These are phyloP conservation scores for Pedionomus torquatus DNA, from an alignment of 2,113 vertebrate genomes.

Conservation along the genomic window DNA sequence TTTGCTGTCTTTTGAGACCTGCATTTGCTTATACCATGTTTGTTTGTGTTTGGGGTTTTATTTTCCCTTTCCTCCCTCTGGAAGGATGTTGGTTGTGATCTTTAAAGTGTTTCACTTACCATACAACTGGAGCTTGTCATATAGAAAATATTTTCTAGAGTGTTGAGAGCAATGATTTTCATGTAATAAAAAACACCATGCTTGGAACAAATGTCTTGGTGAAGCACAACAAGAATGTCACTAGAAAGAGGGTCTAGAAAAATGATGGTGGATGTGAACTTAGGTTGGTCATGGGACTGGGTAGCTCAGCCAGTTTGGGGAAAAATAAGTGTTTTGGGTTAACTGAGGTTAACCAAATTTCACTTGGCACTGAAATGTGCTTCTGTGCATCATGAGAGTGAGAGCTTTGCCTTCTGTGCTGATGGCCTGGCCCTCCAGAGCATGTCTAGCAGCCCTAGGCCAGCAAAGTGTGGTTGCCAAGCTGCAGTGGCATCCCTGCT, in stretches of 20 bases:
- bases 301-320: neutral
- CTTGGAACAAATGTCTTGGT: neutral
- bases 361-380: neutral
- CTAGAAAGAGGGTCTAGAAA: neutral
- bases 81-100: slow-evolving; percentile 25
- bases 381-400: neutral
- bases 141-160: neutral
- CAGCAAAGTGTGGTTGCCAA: neutral
- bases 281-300: neutral
- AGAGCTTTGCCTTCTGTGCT: neutral
- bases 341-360: accelerated
- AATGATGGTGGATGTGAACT: neutral
- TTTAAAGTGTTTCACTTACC: slow-evolving; percentile 17
- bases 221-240: neutral
- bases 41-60: slow-evolving; percentile 18
- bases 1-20: slow-evolving; percentile 47
- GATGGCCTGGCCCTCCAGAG: neutral
- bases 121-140: slow-evolving; percentile 5
- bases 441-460: neutral
- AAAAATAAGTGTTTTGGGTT: neutral
- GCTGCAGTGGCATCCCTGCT: neutral
- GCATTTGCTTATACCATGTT: slow-evolving; percentile 49
- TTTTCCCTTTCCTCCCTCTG: slow-evolving; percentile 13
- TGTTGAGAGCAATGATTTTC: slow-evolving; percentile 27
- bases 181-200: neutral